These are phyloP conservation scores for Crocidura indochinensis DNA, from an alignment of 2,797 vertebrate genomes.

Conservation along the genomic window DNA sequence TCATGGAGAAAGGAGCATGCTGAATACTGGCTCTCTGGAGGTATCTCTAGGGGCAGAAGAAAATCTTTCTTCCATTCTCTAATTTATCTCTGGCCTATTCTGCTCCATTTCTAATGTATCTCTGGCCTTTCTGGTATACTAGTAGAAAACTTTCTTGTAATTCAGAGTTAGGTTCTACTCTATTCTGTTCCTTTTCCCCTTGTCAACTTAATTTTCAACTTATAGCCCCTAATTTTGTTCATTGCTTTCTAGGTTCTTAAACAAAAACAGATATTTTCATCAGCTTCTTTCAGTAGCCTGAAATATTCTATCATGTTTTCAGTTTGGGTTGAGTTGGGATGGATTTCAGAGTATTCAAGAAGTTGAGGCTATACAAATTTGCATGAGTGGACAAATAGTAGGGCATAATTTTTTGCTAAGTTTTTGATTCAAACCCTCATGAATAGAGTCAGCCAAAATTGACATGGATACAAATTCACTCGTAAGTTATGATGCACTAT, in stretches of 20 bases:
- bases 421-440: neutral
- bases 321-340: neutral
- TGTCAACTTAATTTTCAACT: slow-evolving; percentile 34
- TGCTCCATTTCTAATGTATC: neutral
- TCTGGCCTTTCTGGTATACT: neutral
- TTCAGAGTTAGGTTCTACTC: neutral
- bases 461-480: neutral
- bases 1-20: neutral
- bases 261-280: neutral
- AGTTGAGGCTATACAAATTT: neutral
- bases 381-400: neutral
- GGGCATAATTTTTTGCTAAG: neutral
- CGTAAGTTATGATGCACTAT: neutral
- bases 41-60: neutral
- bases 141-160: slow-evolving; percentile 1
- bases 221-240: neutral
- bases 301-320: slow-evolving; percentile 1
- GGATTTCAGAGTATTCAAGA: slow-evolving; percentile 29
- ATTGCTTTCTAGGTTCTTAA: slow-evolving; percentile 16
- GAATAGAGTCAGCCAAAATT: neutral
- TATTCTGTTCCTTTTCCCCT: slow-evolving; percentile 25
- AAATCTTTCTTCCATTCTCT: slow-evolving; percentile 3
- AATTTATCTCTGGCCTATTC: neutral
- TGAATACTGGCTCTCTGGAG: neutral
- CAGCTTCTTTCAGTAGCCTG: neutral